Percentiles rank a stretch among this genome's conserved stretches.
phyloP scores from a whole-genome alignment of 2,113 vertebrate species.

The Sinocyclocheilus maitianheensis region DNA sequence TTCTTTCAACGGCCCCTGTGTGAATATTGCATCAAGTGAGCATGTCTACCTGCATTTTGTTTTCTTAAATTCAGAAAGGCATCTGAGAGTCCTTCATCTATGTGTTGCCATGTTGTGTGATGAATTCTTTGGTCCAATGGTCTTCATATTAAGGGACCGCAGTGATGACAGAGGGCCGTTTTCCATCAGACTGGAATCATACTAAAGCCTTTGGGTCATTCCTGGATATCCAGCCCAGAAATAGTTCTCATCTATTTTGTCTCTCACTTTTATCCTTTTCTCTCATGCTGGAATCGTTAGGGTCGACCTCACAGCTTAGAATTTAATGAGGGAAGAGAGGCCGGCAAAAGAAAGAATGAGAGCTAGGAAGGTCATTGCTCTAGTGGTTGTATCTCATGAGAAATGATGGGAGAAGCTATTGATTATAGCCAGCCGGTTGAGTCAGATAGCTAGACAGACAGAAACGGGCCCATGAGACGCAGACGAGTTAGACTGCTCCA shows the following conservation, averaged over 20 bases:
- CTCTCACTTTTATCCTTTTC: slow-evolving; percentile 42
- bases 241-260: slow-evolving; percentile 33
- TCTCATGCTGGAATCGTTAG: slow-evolving; percentile 34
- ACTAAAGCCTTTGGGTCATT: slow-evolving; percentile 37
- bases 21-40: neutral
- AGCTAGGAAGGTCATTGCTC: slow-evolving; percentile 43
- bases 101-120: neutral
- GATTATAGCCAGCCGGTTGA: slow-evolving; percentile 69
- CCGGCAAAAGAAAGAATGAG: slow-evolving; percentile 58
- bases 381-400: slow-evolving; percentile 42
- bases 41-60: neutral
- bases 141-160: slow-evolving; percentile 14
- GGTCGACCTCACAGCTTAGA: slow-evolving; percentile 33
- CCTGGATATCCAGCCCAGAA: slow-evolving; percentile 21
- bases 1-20: neutral
- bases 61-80: slow-evolving; percentile 3
- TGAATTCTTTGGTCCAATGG: slow-evolving; percentile 13
- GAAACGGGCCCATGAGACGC: neutral
- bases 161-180: slow-evolving; percentile 6
- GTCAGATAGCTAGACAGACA: slow-evolving; percentile 62
- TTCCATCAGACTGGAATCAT: slow-evolving; percentile 32
- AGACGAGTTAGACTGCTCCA: slow-evolving; percentile 2
- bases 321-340: slow-evolving; percentile 47
- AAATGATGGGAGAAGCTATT: slow-evolving; percentile 63
- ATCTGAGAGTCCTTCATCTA: neutral